Base-by-base conservation (phyloP, 2,113 vertebrate species). In the Trachemys scripta region DNA sequence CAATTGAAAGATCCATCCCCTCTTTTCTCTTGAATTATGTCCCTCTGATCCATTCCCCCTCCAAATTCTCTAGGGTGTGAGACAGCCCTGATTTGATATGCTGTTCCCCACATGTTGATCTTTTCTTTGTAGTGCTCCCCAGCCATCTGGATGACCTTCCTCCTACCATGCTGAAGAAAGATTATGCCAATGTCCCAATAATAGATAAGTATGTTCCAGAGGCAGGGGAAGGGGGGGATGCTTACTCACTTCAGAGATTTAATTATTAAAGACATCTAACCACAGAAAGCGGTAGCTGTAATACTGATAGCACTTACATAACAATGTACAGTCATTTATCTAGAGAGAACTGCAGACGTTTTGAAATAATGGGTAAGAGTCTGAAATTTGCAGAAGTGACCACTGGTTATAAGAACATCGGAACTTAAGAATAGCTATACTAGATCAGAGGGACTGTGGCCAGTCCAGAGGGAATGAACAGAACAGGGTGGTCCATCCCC, bases 131-230 rank as follows among this genome's bases (percentile, higher is more conserved):
- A 99, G 99, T 87, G n/a, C 88, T 84, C 59, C 96, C 97, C 80
- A 99, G 98, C 97, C 99, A 98, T 29, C 98, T 99, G 59, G 98
- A 98, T 93, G 99, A 99, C 89, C 98, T 99, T 11, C 91, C 98
- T 49, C 96, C 98, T 51, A 98, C 98, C 5, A 97, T 98, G 94
- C 96, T 99, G 97, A 99, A 98, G 98, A 98, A 97, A 94, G 98
- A 99, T 49, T 99, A 99, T 89, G 92, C 98, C 50, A 96, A 98
- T 3, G 90, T 99, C 92, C 99, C 99, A 1, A 13, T 98, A 56
- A 96, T 99, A 90, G 98, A 99, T 87, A 98, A 96, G 98, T 99
- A 98, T 82, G 97, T 47, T 35, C 65, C 20, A 62, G 17, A 82
- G 51, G 3, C 56, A 75, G n/a, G 82, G 79, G 87, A 87, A 72